Base-by-base conservation (phyloP, 1,140 invertebrate genomes). In the Paralvinella palmiformis region DNA sequence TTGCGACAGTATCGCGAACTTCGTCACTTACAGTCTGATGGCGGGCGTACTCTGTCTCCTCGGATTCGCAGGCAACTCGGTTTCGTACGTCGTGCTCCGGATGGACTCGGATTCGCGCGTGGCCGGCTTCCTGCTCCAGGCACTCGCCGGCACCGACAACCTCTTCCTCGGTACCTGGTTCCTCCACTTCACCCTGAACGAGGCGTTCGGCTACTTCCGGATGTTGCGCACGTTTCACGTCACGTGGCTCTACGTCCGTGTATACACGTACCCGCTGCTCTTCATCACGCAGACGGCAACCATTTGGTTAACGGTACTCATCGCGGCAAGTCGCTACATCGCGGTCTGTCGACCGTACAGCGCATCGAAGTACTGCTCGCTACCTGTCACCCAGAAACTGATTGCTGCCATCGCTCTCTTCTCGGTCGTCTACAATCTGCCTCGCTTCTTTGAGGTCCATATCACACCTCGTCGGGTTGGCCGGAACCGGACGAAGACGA, bases 241-340 rank as follows among this genome's bases (percentile, higher is more conserved):
- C 37, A 20, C 22, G 13, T 64, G 62, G 35, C 24, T 58, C 4
- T 56, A 24, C 20, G 29, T 62, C n/a, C 59, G 59, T 20, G 32
- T 66, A 2, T 66, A 62, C 52, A 31, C 44, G 4, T 62, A 66
- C 52, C 64, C 58, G 36, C 31, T 59, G 41, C 22, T 61, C 15
- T 66, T 62, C 64, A 44, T 66, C 17, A 50, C 36, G 13, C 64
- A 66, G 53, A 62, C 52, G 5, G 59, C 50, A 15, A 66, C 64
- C 32, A 61, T 62, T 29, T 66, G 64, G 64, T 56, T 59, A 41
- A 66, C 64, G n/a, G 64, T 66, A 17, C 53, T 66, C 1, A 66
- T 61, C 20, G 64, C 64, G 20, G 64, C 44, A 33, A 53, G 37
- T 24, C 29, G 64, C 4, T 66, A 33, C 31, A 15, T 66, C n/a